These are phyloP conservation scores for Margaritifera margaritifera DNA, from an alignment of 2,888 invertebrate species.

Conservation along the genomic window DNA sequence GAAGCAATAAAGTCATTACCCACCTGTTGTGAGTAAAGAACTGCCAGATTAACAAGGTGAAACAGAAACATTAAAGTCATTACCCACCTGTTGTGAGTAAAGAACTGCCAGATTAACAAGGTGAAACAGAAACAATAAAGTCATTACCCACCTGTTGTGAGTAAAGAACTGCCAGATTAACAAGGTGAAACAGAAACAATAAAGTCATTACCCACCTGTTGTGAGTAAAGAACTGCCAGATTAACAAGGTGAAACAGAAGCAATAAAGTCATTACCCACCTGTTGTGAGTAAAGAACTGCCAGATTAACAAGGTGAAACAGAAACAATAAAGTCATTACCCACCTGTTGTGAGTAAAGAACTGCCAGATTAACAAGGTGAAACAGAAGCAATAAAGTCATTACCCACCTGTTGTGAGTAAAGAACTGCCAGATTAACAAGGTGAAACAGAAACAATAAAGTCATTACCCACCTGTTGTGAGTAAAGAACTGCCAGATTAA, in stretches of 20 bases:
- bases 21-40: conserved; percentile 71
- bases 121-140: no score
- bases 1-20: conserved; percentile 6
- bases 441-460: no score
- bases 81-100: conserved; percentile 68
- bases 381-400: neutral
- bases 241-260: no score
- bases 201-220: conserved; percentile 58
- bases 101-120: conserved; percentile 71
- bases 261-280: conserved; percentile 43
- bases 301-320: conserved; percentile 70
- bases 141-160: conserved; percentile 66
- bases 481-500: conserved; percentile 70
- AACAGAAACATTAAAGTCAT: neutral
- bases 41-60: conserved; percentile 71
- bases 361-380: conserved; percentile 71
- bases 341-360: conserved; percentile 71
- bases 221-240: conserved; percentile 70
- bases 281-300: conserved; percentile 71
- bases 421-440: conserved; percentile 71
- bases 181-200: no score
- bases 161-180: conserved; percentile 70
- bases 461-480: conserved; percentile 66
- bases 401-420: conserved; percentile 68
- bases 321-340: conserved; percentile 6